A percentile compares a stretch with the other conserved stretches of the same genome.
phyloP scores from a whole-genome alignment of 2,113 vertebrate genomes.

The Isichthys henryi region DNA sequence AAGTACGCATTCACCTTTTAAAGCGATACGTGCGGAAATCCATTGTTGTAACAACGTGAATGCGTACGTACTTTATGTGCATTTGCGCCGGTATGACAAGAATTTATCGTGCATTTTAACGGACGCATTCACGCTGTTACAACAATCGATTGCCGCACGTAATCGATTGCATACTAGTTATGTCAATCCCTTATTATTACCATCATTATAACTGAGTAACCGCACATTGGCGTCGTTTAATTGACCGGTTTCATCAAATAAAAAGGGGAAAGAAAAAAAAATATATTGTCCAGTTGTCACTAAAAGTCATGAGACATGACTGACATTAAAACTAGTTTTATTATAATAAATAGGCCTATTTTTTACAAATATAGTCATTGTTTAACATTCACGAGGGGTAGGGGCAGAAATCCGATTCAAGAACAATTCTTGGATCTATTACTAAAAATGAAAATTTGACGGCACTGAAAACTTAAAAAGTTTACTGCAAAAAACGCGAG shows the following conservation, averaged over 20 bases:
- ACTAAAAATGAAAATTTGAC: neutral
- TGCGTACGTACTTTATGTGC: no score
- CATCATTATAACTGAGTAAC: neutral
- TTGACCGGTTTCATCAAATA: neutral
- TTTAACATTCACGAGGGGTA: neutral
- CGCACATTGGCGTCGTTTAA: neutral
- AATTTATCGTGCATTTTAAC: no score
- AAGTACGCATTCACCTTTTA: no score
- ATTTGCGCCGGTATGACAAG: no score
- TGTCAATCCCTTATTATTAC: neutral
- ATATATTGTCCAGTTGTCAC: neutral
- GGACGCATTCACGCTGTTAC: no score
- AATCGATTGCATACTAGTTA: no score
- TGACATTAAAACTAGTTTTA: neutral
- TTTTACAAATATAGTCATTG: neutral
- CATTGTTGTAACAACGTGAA: no score
- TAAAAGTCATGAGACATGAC: neutral
- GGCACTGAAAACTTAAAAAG: neutral
- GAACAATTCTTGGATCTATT: neutral
- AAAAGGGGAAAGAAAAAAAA: slow-evolving; percentile 5
- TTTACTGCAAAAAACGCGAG: neutral
- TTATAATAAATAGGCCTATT: neutral
- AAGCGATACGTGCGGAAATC: no score
- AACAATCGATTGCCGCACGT: no score
- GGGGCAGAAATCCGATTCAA: neutral